Percentiles rank a stretch among this genome's conserved stretches.
Evolutionary conservation across 2,888 invertebrate genomes (phyloP).

Genomic region (Andricus quercusramuli): DNA sequence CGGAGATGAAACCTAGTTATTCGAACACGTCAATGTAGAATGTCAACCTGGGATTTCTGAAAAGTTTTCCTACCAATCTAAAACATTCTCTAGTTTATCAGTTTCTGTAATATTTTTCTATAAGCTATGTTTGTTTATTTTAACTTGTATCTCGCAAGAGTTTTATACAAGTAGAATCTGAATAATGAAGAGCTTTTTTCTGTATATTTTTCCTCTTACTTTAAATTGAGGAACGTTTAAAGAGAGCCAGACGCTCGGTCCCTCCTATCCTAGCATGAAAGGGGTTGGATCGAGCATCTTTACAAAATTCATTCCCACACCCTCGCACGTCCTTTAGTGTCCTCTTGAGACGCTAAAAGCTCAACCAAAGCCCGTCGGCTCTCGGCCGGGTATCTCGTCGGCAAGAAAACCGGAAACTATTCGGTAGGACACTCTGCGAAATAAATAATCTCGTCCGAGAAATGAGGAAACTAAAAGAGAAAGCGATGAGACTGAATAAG

Average conservation of each 20-base stretch:
- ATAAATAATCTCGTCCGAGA: constrained; percentile 33
- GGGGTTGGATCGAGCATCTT: constrained; percentile 18
- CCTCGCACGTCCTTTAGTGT: constrained; percentile 33
- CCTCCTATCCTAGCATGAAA: constrained; percentile 16
- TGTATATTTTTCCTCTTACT: not conserved
- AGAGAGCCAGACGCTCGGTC: constrained; percentile 4
- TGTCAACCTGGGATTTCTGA: no score
- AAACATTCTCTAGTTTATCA: no score
- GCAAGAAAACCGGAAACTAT: constrained; percentile 38
- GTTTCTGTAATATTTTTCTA: no score
- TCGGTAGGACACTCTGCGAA: constrained; percentile 20
- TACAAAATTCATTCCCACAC: constrained; percentile 41
- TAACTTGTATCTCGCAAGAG: no score
- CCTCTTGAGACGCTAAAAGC: constrained; percentile 40
- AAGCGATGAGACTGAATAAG: constrained; percentile 16
- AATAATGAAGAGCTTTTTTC: not conserved
- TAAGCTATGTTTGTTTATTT: no score
- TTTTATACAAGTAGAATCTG: not conserved
- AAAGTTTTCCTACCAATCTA: no score
- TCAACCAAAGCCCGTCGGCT: constrained; percentile 31
- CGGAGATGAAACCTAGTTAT: no score
- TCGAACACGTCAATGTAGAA: no score
- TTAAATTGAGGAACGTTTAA: not conserved
- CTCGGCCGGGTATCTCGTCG: constrained; percentile 23
- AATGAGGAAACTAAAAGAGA: constrained; percentile 15